Percentiles rank a stretch among this genome's conserved stretches.
These are phyloP conservation scores for Calosoma granatense DNA, from an alignment of 1,140 invertebrate species.

Conservation along the genomic window DNA sequence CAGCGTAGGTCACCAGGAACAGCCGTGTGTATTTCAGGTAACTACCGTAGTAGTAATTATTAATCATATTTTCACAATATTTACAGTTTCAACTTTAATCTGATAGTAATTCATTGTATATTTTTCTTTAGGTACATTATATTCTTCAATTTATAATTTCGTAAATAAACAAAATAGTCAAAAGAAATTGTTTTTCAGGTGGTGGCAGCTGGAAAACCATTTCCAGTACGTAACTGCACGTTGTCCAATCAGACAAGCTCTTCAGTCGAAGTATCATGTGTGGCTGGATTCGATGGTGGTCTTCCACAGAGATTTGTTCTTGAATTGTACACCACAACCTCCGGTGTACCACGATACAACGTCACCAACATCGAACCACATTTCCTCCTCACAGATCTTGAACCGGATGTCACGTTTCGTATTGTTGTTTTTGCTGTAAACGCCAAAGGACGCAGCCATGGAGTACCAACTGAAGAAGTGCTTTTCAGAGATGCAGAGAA, in stretches of 20 bases:
- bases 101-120: too few species aligned
- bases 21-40: conserved; percentile 80
- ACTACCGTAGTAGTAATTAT: not conserved
- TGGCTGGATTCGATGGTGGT: conserved; percentile 74
- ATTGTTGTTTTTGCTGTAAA: conserved; percentile 67
- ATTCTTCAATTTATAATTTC: too few species aligned
- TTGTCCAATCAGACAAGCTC: conserved; percentile 63
- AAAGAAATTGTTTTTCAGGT: too few species aligned
- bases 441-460: conserved; percentile 62
- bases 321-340: conserved; percentile 58
- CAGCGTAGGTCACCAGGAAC: conserved; percentile 66
- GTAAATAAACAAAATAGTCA: too few species aligned
- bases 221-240: conserved; percentile 62
- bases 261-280: conserved; percentile 62
- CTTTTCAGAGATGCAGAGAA: conserved; percentile 71
- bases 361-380: conserved; percentile 53
- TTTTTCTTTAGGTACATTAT: too few species aligned
- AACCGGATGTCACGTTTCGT: conserved; percentile 62
- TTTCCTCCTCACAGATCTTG: conserved; percentile 59
- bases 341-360: conserved; percentile 47
- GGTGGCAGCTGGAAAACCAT: conserved; percentile 47
- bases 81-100: too few species aligned
- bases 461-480: conserved; percentile 59
- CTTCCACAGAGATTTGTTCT: conserved; percentile 68
- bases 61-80: conserved; percentile 5